Percentiles rank a stretch among this genome's conserved stretches.
These are phyloP conservation scores for Bufo bufo DNA, from an alignment of 2,113 vertebrate species.

Conservation along the genomic window DNA sequence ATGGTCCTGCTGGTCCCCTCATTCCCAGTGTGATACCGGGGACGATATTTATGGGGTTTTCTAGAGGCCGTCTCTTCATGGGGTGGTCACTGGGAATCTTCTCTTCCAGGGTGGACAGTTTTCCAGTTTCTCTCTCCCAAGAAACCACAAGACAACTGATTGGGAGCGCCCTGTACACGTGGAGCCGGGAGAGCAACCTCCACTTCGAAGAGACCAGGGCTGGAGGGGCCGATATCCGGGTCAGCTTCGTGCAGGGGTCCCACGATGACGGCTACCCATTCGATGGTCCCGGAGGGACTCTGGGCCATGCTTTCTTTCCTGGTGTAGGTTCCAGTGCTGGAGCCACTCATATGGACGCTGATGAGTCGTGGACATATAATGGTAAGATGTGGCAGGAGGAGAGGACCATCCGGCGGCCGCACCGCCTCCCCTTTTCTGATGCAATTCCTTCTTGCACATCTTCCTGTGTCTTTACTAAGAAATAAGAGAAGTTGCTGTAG, in stretches of 20 bases:
- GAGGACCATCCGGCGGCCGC: too few species aligned
- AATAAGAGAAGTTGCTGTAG: not conserved
- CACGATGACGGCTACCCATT: slow-evolving; percentile 89
- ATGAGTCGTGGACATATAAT: slow-evolving; percentile 82
- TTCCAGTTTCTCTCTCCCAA: slow-evolving; percentile 57
- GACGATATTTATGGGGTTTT: too few species aligned
- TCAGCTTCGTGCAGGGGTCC: slow-evolving; percentile 75
- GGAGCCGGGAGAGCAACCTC: slow-evolving; percentile 58
- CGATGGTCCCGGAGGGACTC: slow-evolving; percentile 84
- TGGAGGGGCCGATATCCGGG: slow-evolving; percentile 72
- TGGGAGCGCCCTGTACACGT: slow-evolving; percentile 52
- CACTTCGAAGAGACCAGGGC: slow-evolving; percentile 58
- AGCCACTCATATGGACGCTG: slow-evolving; percentile 87
- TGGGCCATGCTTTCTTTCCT: slow-evolving; percentile 90
- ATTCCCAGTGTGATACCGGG: too few species aligned
- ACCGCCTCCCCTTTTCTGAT: too few species aligned
- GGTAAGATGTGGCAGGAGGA: too few species aligned
- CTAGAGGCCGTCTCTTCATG: too few species aligned
- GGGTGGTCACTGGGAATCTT: not conserved
- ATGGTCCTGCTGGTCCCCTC: too few species aligned
- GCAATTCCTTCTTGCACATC: too few species aligned
- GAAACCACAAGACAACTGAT: slow-evolving; percentile 56
- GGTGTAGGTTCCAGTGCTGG: slow-evolving; percentile 75
- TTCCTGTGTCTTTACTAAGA: not conserved
- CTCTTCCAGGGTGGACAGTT: slow-evolving; percentile 64